These are phyloP conservation scores for Loxodonta africana DNA, from an alignment of 2,113 vertebrate genomes.

Conservation along the genomic window DNA sequence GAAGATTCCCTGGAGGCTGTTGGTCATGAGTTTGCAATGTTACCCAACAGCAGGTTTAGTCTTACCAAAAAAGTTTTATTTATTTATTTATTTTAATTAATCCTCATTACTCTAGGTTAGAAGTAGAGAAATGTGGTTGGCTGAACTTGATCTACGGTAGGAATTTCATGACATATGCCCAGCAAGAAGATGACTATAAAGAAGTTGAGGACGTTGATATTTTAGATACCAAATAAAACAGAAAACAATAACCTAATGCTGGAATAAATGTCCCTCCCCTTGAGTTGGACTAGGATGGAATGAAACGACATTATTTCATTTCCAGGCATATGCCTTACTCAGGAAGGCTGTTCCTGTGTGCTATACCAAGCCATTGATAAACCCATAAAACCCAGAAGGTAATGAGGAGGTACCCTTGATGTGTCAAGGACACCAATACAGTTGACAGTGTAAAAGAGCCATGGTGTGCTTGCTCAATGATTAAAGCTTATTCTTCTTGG, in stretches of 20 bases:
- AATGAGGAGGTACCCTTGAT: neutral
- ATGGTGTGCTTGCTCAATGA: neutral
- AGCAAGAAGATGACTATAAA: neutral
- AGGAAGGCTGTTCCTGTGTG: neutral
- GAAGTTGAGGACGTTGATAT: neutral
- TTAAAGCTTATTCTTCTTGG: neutral
- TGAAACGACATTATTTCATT: neutral
- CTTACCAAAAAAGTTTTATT: neutral
- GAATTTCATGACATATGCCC: neutral
- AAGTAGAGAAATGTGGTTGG: neutral
- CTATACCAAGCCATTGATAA: neutral
- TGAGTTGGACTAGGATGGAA: neutral
- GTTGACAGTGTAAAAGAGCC: neutral
- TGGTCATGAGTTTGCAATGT: neutral
- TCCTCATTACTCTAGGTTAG: neutral
- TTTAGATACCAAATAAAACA: constrained; percentile 43
- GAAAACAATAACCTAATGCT: neutral
- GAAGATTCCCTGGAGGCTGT: neutral
- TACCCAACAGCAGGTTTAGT: neutral
- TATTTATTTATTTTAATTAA: neutral
- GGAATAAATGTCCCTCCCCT: neutral
- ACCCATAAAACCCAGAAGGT: neutral
- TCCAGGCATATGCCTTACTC: neutral
- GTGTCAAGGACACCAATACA: neutral
- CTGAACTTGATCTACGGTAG: neutral